Conservation (phyloP, 1,140 invertebrate genomes). For the Panagrolaimus sp. region DNA sequence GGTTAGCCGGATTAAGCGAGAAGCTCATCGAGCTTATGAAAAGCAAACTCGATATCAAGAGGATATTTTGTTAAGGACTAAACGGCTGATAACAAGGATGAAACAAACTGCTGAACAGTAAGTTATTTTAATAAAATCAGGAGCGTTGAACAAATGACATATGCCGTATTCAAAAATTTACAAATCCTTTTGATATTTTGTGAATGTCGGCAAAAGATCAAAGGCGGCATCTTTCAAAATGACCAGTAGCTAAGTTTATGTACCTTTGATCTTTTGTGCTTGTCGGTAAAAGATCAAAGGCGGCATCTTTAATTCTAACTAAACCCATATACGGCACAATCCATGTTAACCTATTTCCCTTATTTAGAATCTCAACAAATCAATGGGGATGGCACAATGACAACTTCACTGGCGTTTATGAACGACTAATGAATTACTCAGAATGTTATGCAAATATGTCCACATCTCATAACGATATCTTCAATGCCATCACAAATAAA, state of each 20-base stretch:
- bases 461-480: constrained; percentile 43
- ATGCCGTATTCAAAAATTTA: no score
- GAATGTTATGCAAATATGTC: constrained; percentile 48
- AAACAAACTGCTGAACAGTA: constrained; percentile 43
- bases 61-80: constrained; percentile 54
- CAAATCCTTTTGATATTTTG: no score
- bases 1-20: constrained; percentile 47
- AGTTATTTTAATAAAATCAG: neutral
- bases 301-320: no score
- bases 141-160: no score
- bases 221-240: no score
- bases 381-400: constrained; percentile 56
- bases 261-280: no score
- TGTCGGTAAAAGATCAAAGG: no score
- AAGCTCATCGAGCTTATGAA: constrained; percentile 53
- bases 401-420: constrained; percentile 47
- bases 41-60: constrained; percentile 58
- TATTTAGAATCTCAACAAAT: constrained; percentile 41
- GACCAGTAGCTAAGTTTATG: no score
- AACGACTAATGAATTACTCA: constrained; percentile 39
- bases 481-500: constrained; percentile 43
- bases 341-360: neutral
- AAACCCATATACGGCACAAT: no score
- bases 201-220: no score
- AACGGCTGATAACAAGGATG: constrained; percentile 46